phyloP scores from a whole-genome alignment of 2,113 vertebrate genomes.

The Myiozetetes cayanensis region DNA sequence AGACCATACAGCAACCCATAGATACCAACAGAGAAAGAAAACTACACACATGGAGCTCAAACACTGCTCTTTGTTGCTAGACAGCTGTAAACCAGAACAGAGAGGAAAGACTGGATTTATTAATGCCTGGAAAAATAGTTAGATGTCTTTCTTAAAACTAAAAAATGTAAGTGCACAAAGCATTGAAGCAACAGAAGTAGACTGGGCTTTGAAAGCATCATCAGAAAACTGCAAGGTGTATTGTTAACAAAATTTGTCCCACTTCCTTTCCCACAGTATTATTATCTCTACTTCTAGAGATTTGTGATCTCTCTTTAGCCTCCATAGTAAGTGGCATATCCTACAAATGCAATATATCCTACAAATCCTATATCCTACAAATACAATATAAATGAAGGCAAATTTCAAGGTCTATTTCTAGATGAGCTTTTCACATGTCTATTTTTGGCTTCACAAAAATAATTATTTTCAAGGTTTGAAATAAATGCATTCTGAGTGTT shows the following conservation, averaged over 20 bases:
- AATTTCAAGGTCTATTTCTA: background rate
- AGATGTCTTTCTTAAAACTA: background rate
- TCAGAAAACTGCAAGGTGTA: background rate
- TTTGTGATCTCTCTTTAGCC: background rate
- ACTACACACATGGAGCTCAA: background rate
- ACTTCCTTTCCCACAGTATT: background rate
- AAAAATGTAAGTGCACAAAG: background rate
- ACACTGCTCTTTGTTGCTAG: background rate
- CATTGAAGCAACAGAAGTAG: background rate
- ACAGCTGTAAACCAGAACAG: background rate
- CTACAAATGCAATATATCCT: background rate
- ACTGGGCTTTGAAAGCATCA: background rate
- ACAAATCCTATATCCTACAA: background rate
- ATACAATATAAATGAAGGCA: background rate
- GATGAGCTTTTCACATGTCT: rapidly evolving
- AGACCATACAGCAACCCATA: background rate
- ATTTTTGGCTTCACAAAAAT: background rate
- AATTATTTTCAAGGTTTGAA: background rate
- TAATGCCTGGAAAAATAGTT: background rate
- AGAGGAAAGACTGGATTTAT: background rate
- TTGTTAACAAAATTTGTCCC: background rate
- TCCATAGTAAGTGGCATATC: background rate
- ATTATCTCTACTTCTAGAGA: background rate
- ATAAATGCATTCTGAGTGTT: background rate
- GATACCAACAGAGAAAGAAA: background rate